Evolutionary conservation across 1,140 invertebrate genomes (phyloP).

Genomic region (Cyphomyrmex costatus): DNA sequence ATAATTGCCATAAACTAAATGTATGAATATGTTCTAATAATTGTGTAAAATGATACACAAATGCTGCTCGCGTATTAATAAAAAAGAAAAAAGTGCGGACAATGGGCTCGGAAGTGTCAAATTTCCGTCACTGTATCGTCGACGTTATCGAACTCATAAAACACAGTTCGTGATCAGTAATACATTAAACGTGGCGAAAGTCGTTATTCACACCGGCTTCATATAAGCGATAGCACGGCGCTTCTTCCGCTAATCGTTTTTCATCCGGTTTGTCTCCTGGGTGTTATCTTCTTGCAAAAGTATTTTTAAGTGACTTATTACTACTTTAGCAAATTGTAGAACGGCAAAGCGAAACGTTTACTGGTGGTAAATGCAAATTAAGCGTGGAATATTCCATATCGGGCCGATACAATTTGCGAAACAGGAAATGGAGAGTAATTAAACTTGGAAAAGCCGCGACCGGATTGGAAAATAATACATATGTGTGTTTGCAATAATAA

Average conservation of each 20-base stretch:
- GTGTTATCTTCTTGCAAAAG: constrained; percentile 27
- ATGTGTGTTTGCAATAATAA: neutral
- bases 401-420: constrained; percentile 32
- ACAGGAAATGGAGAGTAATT: constrained; percentile 15
- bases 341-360: neutral
- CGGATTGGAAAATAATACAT: constrained; percentile 40
- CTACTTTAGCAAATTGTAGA: constrained; percentile 35
- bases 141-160: constrained; percentile 31
- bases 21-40: constrained; percentile 2
- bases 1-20: constrained; percentile 17
- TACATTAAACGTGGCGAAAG: constrained; percentile 46
- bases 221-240: constrained; percentile 5
- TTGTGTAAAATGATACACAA: neutral
- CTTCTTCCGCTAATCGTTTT: constrained; percentile 44
- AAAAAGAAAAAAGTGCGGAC: neutral
- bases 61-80: neutral
- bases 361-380: constrained; percentile 22
- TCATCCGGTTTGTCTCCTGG: constrained; percentile 2
- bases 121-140: constrained; percentile 10
- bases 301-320: constrained; percentile 43
- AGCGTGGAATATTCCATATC: neutral
- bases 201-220: constrained; percentile 24
- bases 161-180: constrained; percentile 45
- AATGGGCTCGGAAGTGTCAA: neutral
- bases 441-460: neutral